Conservation (phyloP, 2,888 invertebrate genomes). For the Ophion ellenae region DNA sequence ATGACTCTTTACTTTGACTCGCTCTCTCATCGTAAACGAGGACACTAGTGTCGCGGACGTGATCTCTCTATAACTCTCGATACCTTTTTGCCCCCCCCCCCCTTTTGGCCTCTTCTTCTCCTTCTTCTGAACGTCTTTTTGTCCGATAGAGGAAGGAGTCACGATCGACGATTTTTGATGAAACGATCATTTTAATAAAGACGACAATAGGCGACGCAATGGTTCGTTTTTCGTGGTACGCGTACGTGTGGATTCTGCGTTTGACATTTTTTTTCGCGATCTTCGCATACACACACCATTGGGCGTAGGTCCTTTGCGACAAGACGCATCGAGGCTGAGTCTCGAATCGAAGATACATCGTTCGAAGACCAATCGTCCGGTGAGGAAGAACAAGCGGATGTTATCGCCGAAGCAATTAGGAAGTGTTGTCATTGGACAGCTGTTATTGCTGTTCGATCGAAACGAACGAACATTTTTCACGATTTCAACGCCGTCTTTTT, state of each 20-base stretch:
- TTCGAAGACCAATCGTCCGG: not conserved
- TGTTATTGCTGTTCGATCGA: too few species aligned
- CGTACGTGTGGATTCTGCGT: conserved; percentile 41
- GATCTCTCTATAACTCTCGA: not conserved
- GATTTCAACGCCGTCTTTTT: not conserved
- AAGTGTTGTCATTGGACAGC: too few species aligned
- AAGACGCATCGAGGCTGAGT: conserved; percentile 41
- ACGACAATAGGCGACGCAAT: conserved; percentile 29
- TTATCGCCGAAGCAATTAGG: too few species aligned
- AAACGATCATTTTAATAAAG: conserved; percentile 53
- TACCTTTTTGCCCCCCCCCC: not conserved
- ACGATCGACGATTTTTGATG: conserved; percentile 30
- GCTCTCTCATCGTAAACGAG: not conserved
- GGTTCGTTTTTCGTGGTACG: conserved; percentile 36
- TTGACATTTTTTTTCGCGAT: not conserved
- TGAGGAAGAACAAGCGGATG: not conserved
- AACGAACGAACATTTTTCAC: too few species aligned
- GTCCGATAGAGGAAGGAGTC: conserved; percentile 7
- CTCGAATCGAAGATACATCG: conserved; percentile 5
- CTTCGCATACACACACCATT: conserved; percentile 2
- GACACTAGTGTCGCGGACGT: not conserved
- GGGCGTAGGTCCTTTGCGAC: conserved; percentile 8
- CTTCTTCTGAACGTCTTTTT: not conserved
- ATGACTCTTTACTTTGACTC: not conserved
- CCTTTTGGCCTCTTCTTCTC: conserved; percentile 10